A percentile compares a stretch with the other conserved stretches of the same genome.
phyloP scores from a whole-genome alignment of 2,113 vertebrate genomes.

The Laticauda laticaudata region DNA sequence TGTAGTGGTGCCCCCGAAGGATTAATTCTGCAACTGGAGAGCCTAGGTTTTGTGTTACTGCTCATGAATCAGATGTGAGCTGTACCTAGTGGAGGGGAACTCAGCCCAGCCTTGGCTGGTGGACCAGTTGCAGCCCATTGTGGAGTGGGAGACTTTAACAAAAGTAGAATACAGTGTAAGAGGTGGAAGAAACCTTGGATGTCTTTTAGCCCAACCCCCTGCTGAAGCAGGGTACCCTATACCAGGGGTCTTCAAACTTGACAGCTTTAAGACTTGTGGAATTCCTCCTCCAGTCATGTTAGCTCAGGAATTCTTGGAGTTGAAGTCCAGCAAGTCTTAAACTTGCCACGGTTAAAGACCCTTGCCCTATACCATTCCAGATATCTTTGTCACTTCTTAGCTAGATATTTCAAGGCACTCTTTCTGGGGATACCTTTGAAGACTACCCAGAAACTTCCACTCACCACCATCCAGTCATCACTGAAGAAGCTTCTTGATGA shows the following conservation, averaged over 20 bases:
- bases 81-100: neutral
- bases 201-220: too few relatives aligned
- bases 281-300: too few relatives aligned
- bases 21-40: neutral
- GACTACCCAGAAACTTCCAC: neutral
- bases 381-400: neutral
- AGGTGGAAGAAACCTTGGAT: too few relatives aligned
- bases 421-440: neutral
- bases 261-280: too few relatives aligned
- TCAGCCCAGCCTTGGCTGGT: neutral
- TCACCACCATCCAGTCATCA: too few relatives aligned
- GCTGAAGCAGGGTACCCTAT: too few relatives aligned
- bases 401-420: neutral
- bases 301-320: too few relatives aligned
- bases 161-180: neutral
- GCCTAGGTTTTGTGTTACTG: neutral
- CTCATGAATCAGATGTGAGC: neutral
- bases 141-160: neutral
- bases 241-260: too few relatives aligned
- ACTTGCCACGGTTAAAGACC: too few relatives aligned
- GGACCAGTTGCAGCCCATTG: neutral
- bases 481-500: too few relatives aligned
- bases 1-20: neutral
- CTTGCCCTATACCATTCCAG: too few relatives aligned
- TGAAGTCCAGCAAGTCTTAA: too few relatives aligned